phyloP scores from a whole-genome alignment of 2,797 vertebrate species.

The Diplodus sargus region DNA sequence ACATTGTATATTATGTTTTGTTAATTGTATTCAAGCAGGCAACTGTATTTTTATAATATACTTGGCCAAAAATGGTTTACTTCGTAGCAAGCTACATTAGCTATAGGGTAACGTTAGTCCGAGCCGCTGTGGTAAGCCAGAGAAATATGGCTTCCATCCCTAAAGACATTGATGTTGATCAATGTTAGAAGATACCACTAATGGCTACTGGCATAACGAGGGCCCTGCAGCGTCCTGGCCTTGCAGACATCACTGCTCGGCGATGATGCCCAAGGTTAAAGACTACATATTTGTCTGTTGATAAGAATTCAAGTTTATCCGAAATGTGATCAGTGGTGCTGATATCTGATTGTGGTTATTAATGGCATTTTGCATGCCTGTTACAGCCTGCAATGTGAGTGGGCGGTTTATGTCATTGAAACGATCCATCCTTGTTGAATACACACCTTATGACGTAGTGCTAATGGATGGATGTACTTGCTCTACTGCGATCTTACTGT shows the following conservation, averaged over 20 bases:
- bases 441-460: not conserved
- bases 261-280: slow-evolving; percentile 19
- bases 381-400: not conserved
- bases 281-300: not conserved
- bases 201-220: too few species aligned
- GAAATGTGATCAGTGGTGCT: not conserved
- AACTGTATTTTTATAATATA: not conserved
- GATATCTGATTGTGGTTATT: not conserved
- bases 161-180: not conserved
- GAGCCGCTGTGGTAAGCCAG: not conserved
- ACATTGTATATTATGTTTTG: fast-evolving
- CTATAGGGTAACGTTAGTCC: not conserved
- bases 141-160: slow-evolving; percentile 2
- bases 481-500: not conserved
- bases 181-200: fast-evolving
- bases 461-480: slow-evolving; percentile 3
- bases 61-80: fast-evolving
- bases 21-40: fast-evolving
- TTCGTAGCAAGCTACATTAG: not conserved
- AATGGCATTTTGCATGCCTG: too few species aligned
- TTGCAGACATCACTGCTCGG: not conserved
- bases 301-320: not conserved
- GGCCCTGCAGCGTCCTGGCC: not conserved
- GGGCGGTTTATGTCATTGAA: not conserved
- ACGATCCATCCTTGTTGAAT: not conserved